Evolutionary conservation across 2,113 vertebrate species (phyloP).

Genomic region (Calyptommatus sinebrachiatus): DNA sequence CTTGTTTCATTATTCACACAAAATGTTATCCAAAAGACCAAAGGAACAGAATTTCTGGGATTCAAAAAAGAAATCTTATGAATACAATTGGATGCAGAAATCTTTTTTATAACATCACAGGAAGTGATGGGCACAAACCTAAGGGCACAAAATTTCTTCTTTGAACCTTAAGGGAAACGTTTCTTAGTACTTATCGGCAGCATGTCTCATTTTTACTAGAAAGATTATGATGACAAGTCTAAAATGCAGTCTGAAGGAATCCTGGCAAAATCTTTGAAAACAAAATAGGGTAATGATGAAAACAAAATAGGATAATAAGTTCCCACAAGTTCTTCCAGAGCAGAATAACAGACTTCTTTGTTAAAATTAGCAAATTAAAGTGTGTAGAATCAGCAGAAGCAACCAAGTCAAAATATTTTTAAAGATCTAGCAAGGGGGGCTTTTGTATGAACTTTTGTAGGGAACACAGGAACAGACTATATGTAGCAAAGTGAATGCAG

Average conservation of each 20-base stretch:
- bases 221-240: slow-evolving; percentile 37
- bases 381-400: background rate
- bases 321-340: slow-evolving; percentile 2
- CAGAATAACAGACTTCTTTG: background rate
- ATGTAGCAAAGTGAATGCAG: no score
- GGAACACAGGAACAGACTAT: no score
- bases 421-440: background rate
- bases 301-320: no score
- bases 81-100: no score
- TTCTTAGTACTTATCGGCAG: background rate
- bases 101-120: slow-evolving; percentile 35
- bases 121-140: slow-evolving; percentile 32
- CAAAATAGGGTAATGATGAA: slow-evolving; percentile 41
- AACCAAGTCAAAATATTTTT: background rate
- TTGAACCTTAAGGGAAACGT: background rate
- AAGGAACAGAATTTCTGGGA: background rate
- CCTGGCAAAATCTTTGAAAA: slow-evolving; percentile 49
- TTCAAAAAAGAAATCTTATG: background rate
- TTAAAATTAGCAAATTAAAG: slow-evolving; percentile 4
- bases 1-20: no score
- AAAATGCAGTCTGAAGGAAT: slow-evolving; percentile 37
- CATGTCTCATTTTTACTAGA: slow-evolving; percentile 34
- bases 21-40: background rate
- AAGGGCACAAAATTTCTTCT: slow-evolving; percentile 12
- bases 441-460: no score